Conservation (phyloP, 2,888 invertebrate species). For the Hydrotaea diabolus region DNA sequence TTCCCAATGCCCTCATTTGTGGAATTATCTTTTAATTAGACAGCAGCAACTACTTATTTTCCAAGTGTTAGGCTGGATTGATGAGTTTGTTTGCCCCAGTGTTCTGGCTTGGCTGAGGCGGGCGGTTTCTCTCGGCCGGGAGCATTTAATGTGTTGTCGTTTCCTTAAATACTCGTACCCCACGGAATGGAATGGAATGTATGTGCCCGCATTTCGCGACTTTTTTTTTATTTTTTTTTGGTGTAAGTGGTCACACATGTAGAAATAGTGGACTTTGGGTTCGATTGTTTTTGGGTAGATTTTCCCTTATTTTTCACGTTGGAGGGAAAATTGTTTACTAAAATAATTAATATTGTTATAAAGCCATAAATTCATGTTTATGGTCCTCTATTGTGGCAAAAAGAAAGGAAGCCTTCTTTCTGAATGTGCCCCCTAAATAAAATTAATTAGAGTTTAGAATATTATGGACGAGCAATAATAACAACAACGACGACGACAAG, state of each 20-base stretch:
- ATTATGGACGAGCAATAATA: background rate
- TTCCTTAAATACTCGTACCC: constrained; percentile 4
- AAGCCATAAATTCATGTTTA: constrained; percentile 64
- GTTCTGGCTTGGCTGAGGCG: background rate
- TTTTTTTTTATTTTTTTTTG: no score
- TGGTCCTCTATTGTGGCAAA: background rate
- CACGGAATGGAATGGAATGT: background rate
- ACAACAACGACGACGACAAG: background rate
- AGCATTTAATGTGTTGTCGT: constrained; percentile 10
- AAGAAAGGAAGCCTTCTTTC: background rate
- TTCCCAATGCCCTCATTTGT: constrained; percentile 63
- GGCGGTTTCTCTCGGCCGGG: background rate
- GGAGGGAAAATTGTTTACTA: constrained; percentile 15
- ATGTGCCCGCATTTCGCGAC: constrained; percentile 22
- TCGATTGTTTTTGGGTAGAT: background rate
- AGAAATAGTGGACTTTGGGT: constrained; percentile 2
- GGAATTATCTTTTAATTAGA: constrained; percentile 65
- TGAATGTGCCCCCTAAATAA: constrained; percentile 61
- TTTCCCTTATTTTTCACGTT: background rate
- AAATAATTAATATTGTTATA: constrained; percentile 60
- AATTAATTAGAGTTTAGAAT: constrained; percentile 58
- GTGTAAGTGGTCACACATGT: no score
- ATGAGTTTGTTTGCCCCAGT: background rate
- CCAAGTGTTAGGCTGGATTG: constrained; percentile 13
- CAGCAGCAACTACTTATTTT: constrained; percentile 25